Evolutionary conservation across 2,888 invertebrate genomes (phyloP).

Genomic region (Andrena flavipes): DNA sequence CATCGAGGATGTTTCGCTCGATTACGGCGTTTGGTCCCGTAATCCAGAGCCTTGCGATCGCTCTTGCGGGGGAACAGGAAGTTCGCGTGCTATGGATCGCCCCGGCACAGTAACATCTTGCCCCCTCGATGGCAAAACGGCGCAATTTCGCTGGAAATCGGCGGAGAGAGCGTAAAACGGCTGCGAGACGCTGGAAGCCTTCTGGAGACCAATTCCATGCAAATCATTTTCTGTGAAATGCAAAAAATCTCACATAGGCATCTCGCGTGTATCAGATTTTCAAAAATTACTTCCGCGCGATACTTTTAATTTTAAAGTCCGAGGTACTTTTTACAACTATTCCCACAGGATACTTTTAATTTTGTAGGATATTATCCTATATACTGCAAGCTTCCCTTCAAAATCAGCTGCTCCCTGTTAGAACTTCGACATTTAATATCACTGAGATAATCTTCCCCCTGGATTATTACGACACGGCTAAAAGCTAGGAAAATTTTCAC

Average conservation of each 20-base stretch:
- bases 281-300: too few species aligned
- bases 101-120: conserved; percentile 19
- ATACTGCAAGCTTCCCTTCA: too few species aligned
- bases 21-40: conserved; percentile 4
- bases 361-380: too few species aligned
- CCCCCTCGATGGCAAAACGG: conserved; percentile 6
- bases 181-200: not conserved
- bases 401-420: too few species aligned
- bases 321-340: too few species aligned
- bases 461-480: too few species aligned
- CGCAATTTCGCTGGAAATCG: conserved; percentile 22
- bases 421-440: too few species aligned
- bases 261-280: too few species aligned
- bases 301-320: too few species aligned
- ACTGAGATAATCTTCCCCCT: too few species aligned
- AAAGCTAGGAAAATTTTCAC: too few species aligned
- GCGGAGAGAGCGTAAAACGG: not conserved
- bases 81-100: conserved; percentile 8
- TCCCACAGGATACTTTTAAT: too few species aligned
- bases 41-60: conserved; percentile 1
- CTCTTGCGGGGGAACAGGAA: conserved; percentile 13
- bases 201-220: conserved; percentile 12
- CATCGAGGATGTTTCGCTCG: not conserved
- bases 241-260: not conserved
- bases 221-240: conserved; percentile 13